phyloP scores from a whole-genome alignment of 2,113 vertebrate genomes.

The Anarhynchus alexandrinus region DNA sequence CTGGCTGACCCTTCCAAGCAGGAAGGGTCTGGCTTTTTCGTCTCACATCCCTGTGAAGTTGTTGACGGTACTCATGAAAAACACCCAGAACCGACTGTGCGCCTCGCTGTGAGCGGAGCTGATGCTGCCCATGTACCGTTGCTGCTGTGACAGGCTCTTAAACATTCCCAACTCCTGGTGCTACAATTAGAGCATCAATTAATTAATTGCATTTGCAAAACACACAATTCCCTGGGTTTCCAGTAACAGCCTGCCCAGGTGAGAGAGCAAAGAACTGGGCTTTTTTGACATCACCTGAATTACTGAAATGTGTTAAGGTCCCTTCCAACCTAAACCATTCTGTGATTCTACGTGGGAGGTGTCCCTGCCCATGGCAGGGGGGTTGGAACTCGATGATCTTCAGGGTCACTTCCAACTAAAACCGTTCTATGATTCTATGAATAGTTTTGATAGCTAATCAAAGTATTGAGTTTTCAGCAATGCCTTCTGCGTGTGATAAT shows the following conservation, averaged over 20 bases:
- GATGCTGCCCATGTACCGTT: neutral
- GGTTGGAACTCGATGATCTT: no score
- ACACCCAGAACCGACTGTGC: accelerated
- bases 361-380: no score
- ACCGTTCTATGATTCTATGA: neutral
- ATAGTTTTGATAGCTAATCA: conserved; percentile 24
- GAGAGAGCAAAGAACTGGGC: neutral
- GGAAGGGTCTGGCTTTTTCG: neutral
- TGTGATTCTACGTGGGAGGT: no score
- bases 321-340: no score
- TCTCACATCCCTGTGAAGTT: neutral
- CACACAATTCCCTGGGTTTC: neutral
- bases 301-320: neutral
- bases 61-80: neutral
- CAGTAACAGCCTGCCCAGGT: neutral
- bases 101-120: accelerated
- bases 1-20: neutral
- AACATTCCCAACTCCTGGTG: neutral
- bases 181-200: neutral
- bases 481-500: neutral
- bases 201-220: neutral
- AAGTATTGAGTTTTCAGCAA: neutral
- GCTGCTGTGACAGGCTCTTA: neutral
- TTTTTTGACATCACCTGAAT: neutral
- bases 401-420: no score